A percentile compares a stretch with the other conserved stretches of the same genome.
phyloP scores from a whole-genome alignment of 2,888 invertebrate genomes.

The Deilephila porcellus region DNA sequence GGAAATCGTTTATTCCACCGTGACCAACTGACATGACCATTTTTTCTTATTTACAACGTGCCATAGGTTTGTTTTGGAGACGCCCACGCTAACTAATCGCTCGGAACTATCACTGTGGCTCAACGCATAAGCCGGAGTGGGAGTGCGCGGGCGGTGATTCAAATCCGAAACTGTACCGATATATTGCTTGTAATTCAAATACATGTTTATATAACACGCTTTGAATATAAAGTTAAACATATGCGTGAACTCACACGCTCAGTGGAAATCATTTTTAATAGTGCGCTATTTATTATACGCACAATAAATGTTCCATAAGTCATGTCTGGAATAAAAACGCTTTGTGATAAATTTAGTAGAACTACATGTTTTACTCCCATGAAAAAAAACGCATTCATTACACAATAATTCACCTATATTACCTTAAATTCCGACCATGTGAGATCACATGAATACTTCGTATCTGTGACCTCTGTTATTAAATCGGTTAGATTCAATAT shows the following conservation, averaged over 20 bases:
- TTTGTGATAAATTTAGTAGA: neutral
- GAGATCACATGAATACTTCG: too few relatives aligned
- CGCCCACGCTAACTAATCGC: conserved; percentile 52
- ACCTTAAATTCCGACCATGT: too few relatives aligned
- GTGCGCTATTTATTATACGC: conserved; percentile 7
- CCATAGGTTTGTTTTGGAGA: conserved; percentile 59
- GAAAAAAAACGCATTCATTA: neutral
- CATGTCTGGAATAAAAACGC: neutral
- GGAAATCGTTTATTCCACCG: conserved; percentile 78
- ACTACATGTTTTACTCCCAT: too few relatives aligned
- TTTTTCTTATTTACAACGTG: conserved; percentile 60
- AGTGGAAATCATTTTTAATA: conserved; percentile 7
- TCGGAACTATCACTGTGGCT: neutral
- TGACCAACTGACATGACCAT: conserved; percentile 72
- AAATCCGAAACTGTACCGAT: conserved; percentile 1
- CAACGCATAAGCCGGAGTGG: neutral
- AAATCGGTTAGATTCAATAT: too few relatives aligned
- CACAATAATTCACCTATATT: neutral
- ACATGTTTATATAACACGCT: conserved; percentile 18
- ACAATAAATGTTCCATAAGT: neutral
- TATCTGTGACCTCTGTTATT: too few relatives aligned
- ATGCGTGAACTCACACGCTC: conserved; percentile 5
- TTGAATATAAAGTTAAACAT: conserved; percentile 12
- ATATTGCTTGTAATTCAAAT: conserved; percentile 14
- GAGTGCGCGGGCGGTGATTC: conserved; percentile 15